Conservation (phyloP, 1,140 invertebrate species). For the Brachionus paranguensis region DNA sequence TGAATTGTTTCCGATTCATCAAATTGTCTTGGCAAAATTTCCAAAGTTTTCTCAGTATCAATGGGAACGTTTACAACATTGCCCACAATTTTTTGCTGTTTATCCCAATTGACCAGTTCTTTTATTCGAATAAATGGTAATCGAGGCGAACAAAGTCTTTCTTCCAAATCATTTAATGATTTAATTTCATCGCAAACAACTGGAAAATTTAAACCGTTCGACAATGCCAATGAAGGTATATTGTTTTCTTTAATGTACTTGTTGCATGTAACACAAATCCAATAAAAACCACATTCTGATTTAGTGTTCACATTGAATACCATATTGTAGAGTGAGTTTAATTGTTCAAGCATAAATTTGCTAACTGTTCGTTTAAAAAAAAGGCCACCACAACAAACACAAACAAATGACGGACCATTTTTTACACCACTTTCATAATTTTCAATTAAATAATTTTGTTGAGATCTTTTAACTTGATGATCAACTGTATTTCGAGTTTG, state of each 20-base stretch:
- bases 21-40: background rate
- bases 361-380: background rate
- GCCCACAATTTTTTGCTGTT: background rate
- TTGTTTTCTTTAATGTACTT: no score
- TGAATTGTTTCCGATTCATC: background rate
- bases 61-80: slow-evolving; percentile 2
- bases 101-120: background rate
- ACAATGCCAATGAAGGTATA: no score
- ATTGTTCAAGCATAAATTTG: no score
- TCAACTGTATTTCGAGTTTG: background rate
- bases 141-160: background rate
- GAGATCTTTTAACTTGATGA: background rate
- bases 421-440: background rate
- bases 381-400: background rate
- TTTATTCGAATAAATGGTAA: background rate
- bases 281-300: no score
- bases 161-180: background rate
- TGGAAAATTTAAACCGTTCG: no score
- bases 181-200: no score
- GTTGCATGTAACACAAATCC: no score
- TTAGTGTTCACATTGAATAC: no score
- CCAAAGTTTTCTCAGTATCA: background rate
- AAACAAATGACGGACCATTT: background rate
- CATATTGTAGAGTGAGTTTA: no score
- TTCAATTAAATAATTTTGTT: background rate